Percentiles rank a stretch among this genome's conserved stretches.
Conservation (phyloP, 2,888 invertebrate genomes). For the Ectemnius continuus region DNA sequence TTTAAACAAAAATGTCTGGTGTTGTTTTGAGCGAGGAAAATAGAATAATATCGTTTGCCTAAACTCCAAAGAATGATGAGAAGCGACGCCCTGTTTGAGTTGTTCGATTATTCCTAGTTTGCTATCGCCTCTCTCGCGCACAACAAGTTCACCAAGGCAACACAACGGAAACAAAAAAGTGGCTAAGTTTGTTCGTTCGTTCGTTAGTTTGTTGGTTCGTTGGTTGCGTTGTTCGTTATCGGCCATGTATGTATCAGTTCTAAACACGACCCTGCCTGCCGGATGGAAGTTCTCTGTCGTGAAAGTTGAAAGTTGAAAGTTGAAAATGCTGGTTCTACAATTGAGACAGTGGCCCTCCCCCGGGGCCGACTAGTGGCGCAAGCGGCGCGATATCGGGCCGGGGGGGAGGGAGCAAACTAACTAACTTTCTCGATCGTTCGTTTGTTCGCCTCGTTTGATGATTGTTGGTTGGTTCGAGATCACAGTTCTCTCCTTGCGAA, state of each 20-base stretch:
- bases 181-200: not conserved
- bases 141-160: too few relatives aligned
- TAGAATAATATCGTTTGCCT: too few relatives aligned
- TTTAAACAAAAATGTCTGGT: not conserved
- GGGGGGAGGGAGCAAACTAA: too few relatives aligned
- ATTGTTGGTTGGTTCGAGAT: not conserved
- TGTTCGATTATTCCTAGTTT: not conserved
- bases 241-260: not conserved
- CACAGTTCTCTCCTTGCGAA: too few relatives aligned
- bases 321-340: not conserved
- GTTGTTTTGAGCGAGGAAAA: too few relatives aligned
- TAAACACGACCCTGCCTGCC: not conserved
- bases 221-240: not conserved
- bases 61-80: too few relatives aligned
- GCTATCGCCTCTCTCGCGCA: too few relatives aligned
- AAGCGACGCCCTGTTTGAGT: not conserved
- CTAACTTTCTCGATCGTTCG: conserved; percentile 6
- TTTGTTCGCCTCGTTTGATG: conserved; percentile 4
- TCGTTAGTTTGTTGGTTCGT: not conserved
- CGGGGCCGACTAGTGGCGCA: too few relatives aligned
- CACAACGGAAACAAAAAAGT: not conserved
- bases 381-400: too few relatives aligned
- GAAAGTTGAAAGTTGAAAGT: not conserved
- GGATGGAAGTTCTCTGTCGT: not conserved
- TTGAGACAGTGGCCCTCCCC: not conserved